Percentiles rank a stretch among this genome's conserved stretches.
phyloP scores from a whole-genome alignment of 2,888 invertebrate species.

The Eupithecia exiguata region DNA sequence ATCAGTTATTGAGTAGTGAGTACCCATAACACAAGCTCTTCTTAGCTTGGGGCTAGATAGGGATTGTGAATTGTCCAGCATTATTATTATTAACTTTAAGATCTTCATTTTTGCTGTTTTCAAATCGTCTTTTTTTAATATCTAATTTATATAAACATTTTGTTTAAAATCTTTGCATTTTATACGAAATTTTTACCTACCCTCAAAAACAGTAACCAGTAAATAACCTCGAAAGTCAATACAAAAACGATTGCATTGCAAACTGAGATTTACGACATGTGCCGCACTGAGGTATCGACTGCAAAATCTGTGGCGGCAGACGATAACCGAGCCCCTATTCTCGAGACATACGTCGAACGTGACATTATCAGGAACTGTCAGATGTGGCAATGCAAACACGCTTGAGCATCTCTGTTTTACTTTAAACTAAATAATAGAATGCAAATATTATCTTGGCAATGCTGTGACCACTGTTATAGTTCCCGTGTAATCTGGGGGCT shows the following conservation, averaged over 20 bases:
- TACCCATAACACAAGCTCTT: too few relatives aligned
- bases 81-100: background rate
- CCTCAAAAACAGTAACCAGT: background rate
- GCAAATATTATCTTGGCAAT: too few relatives aligned
- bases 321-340: conserved; percentile 17
- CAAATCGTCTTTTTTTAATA: background rate
- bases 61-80: too few relatives aligned
- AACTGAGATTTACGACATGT: conserved; percentile 41
- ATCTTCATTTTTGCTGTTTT: background rate
- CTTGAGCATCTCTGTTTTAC: background rate
- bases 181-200: too few relatives aligned
- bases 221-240: conserved; percentile 23
- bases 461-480: too few relatives aligned
- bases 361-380: conserved; percentile 12
- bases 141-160: background rate
- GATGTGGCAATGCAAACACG: background rate
- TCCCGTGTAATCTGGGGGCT: too few relatives aligned
- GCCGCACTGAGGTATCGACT: conserved; percentile 38
- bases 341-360: conserved; percentile 14
- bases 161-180: background rate
- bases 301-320: conserved; percentile 33
- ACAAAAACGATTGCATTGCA: conserved; percentile 40
- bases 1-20: too few relatives aligned
- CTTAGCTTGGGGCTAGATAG: too few relatives aligned
- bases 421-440: background rate